Conservation (phyloP, 1,140 invertebrate species). For the Ylistrum balloti region DNA sequence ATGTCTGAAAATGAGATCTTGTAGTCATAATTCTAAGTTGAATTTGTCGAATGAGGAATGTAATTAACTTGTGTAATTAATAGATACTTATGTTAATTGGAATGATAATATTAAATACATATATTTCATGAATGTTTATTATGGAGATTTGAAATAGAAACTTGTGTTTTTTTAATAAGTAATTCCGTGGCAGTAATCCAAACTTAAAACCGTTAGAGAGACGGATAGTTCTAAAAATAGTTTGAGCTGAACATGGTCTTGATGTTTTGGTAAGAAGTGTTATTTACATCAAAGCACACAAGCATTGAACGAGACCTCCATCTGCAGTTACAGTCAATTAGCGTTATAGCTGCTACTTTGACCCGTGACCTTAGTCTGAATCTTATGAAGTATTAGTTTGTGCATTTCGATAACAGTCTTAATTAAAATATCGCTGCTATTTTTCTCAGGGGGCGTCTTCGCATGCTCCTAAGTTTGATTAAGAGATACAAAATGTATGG, state of each 20-base stretch:
- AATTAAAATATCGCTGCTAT: not conserved
- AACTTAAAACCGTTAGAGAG: too few relatives aligned
- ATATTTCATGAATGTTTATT: too few relatives aligned
- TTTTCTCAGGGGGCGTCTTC: not conserved
- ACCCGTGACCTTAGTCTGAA: not conserved
- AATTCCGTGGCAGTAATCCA: too few relatives aligned
- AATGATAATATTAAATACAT: too few relatives aligned
- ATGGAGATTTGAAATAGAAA: too few relatives aligned
- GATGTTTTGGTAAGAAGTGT: not conserved
- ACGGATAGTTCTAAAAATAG: not conserved
- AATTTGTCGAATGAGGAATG: too few relatives aligned
- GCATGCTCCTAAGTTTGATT: not conserved
- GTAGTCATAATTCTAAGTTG: too few relatives aligned
- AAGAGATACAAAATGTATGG: not conserved
- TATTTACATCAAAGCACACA: not conserved
- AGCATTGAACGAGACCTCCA: not conserved
- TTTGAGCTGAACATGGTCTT: not conserved
- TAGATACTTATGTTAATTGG: too few relatives aligned
- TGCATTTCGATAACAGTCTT: not conserved
- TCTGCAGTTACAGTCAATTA: not conserved
- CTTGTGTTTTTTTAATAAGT: too few relatives aligned
- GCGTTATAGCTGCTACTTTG: not conserved
- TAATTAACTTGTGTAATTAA: too few relatives aligned
- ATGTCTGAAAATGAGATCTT: too few relatives aligned
- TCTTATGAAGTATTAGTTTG: too few relatives aligned